phyloP scores from a whole-genome alignment of 2,797 vertebrate genomes.

The Acanthurus leucopareius region DNA sequence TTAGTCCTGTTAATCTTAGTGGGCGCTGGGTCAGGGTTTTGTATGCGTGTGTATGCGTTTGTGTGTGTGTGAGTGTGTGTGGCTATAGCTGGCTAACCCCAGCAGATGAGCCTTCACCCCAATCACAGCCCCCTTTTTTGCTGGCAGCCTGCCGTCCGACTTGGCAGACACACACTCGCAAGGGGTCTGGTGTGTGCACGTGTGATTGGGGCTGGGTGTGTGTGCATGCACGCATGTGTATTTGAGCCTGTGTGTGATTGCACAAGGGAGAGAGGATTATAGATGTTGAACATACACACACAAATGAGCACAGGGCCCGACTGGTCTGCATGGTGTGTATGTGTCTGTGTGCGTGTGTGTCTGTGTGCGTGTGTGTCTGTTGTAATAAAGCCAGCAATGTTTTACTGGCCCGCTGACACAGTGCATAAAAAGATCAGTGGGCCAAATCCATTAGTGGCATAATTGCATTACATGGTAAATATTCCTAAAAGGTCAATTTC shows the following conservation, averaged over 20 bases:
- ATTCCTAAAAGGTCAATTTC: slow-evolving; percentile 82
- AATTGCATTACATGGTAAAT: slow-evolving; percentile 85
- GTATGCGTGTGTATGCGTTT: slow-evolving; percentile 33
- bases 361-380: slow-evolving; percentile 57
- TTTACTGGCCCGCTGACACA: slow-evolving; percentile 82
- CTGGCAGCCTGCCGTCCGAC: slow-evolving; percentile 87
- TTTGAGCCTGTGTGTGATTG: slow-evolving; percentile 70
- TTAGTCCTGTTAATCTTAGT: slow-evolving; percentile 81
- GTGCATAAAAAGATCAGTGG: slow-evolving; percentile 82
- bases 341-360: slow-evolving; percentile 44
- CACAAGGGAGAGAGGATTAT: slow-evolving; percentile 82
- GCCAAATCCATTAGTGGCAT: slow-evolving; percentile 83
- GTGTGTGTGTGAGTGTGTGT: slow-evolving; percentile 44
- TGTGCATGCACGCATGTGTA: slow-evolving; percentile 48
- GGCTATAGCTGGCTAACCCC: slow-evolving; percentile 74
- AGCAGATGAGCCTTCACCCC: slow-evolving; percentile 84
- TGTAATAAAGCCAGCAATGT: slow-evolving; percentile 80
- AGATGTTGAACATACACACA: slow-evolving; percentile 82
- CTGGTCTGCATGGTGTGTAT: slow-evolving; percentile 74
- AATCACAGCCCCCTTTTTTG: slow-evolving; percentile 80
- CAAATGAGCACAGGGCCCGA: slow-evolving; percentile 83
- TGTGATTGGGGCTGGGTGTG: slow-evolving; percentile 44
- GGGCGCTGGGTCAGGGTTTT: slow-evolving; percentile 57
- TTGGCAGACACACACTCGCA: slow-evolving; percentile 85
- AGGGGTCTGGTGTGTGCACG: slow-evolving; percentile 79